Evolutionary conservation across 2,888 invertebrate species (phyloP).

Genomic region (Sinotaia quadrata): DNA sequence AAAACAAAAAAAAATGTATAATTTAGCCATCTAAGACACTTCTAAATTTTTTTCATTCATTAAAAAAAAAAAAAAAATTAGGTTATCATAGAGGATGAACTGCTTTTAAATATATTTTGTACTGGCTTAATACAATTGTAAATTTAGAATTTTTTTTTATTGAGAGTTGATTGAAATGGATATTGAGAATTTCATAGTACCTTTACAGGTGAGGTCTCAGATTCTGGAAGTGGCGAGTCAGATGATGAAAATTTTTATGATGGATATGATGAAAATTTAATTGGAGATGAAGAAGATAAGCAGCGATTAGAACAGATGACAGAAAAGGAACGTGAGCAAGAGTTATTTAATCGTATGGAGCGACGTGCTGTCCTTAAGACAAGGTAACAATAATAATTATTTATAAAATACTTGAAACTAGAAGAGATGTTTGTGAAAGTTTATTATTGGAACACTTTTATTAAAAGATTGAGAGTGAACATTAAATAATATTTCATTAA

Average conservation of each 20-base stretch:
- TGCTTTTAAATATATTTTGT: no score
- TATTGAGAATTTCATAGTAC: neutral
- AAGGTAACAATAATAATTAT: conserved; percentile 74
- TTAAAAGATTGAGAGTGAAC: neutral
- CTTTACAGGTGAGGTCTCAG: conserved; percentile 84
- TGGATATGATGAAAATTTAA: conserved; percentile 95
- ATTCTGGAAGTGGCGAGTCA: conserved; percentile 68
- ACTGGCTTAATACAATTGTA: no score
- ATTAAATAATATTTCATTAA: neutral
- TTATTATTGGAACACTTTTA: neutral
- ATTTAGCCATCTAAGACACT: no score
- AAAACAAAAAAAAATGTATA: no score
- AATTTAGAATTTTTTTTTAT: neutral
- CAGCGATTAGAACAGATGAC: conserved; percentile 91
- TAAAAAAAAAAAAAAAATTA: no score
- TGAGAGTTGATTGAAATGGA: neutral
- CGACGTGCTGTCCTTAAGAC: conserved; percentile 94
- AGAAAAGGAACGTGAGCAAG: conserved; percentile 96
- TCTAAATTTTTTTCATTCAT: no score
- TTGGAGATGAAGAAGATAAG: conserved; percentile 97
- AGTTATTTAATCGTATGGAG: conserved; percentile 96
- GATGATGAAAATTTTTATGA: conserved; percentile 88
- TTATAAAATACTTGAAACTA: neutral
- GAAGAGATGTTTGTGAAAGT: neutral
- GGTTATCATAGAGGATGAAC: no score